Base-by-base conservation (phyloP, 2,113 vertebrate species). In the Bubo blakistoni region DNA sequence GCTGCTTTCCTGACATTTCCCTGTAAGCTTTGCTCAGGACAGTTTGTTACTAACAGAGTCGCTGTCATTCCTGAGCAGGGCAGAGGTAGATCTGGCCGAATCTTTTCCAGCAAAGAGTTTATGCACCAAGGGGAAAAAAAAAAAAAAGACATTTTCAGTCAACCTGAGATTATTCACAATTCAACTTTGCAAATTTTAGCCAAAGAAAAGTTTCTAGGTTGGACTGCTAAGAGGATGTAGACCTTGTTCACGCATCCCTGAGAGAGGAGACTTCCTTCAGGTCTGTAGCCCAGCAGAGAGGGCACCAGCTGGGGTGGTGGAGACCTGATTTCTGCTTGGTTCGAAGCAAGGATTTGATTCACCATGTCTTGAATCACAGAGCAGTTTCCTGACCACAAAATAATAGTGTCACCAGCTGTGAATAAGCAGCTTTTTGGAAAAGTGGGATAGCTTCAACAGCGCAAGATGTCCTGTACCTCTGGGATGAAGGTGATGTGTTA, bases 381-480 rank as follows among this genome's bases (percentile, higher is more conserved):
- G 21, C 5, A 63, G 11, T 4, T 65, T n/a, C 93, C 34, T 72
- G 62, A 49, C 85, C 66, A 92, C 16, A 88, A 54, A 89, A 38
- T 27, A 73, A 25, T 10, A 42, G 27, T 69, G 30, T 76, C 81
- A 61, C 62, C 13, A 6, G 9, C 85, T 93, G 25, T 80, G 90
- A 96, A 86, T 59, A 86, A 85, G 62, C 38, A 70, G 44, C 51
- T 73, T 77, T 88, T 57, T 36, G 40, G 67, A 81, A 95, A 96
- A 94, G 22, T 70, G 71, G 81, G 59, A 54, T 76, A 66, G 19
- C 24, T 80, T 90, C 74, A 69, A 34, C 15, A 49, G 19, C 19
- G 46, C 27, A 22, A 69, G 86, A 73, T 70, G 36, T 73, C 83
- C 86, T 58, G 36, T 92, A 4, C 44, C 13, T 30, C 34, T 80